Base-by-base conservation (phyloP, 2,797 vertebrate species). In the Sylvilagus floridanus region DNA sequence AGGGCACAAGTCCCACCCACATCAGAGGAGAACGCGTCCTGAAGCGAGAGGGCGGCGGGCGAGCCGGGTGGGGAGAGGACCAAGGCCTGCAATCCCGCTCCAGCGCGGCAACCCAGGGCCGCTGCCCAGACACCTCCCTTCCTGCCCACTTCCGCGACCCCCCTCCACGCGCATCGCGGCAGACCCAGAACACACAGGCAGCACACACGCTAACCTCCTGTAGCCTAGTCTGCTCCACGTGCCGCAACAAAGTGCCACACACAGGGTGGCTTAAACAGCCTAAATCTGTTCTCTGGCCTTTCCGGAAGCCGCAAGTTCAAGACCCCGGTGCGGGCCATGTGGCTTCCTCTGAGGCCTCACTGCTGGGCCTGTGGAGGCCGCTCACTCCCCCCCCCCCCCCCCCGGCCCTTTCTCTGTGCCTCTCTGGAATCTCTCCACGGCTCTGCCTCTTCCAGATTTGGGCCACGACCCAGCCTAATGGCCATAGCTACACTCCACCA, bases 1-100 rank as follows among this genome's bases (percentile, higher is more conserved):
- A 26, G 93, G 88, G 84, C 95, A 76, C 32, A 3, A 3, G 79
- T 75, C 78, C 93, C 77, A 32, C 93, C 87, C 93, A 50, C 91
- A 19, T 4, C 71, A 37, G 76, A 65, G 88, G 90, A 81, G 0
- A 66, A 78, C 57, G 57, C 30, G 96, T 90, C 94, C 93, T 81
- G 54, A 84, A 85, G 89, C 60, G 26, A 57, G 24, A 73, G 73
- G 57, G 75, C 79, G 62, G 81, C 30, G 10, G 77, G 68, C 75
- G 4, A 28, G 75, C 68, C 7, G 63, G 28, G 9, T 22, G 57
- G 13, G 65, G 42, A 42, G 54, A 57, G 52, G 8, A 73, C 22
- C 47, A 1, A 54, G 54, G 35, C 57, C 30, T 37, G 42, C 42
- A n/a, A 32, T 28, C 7, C 30, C 79, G 82, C 65, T 69, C 66